Conservation (phyloP, 2,113 vertebrate genomes). For the Nothobranchius kuhntae region DNA sequence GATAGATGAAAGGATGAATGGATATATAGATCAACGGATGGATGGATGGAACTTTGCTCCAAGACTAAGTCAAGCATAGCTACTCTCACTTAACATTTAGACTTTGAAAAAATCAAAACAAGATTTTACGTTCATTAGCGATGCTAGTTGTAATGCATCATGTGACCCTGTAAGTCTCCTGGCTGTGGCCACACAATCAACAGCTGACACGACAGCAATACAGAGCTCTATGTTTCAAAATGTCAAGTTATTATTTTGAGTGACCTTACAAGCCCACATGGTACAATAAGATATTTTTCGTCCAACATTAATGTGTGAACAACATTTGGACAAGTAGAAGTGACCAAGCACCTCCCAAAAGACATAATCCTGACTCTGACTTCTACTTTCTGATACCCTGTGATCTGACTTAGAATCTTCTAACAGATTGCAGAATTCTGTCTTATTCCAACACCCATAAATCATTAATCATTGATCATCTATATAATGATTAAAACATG, state of each 20-base stretch:
- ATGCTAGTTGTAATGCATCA: conserved; percentile 13
- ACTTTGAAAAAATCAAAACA: conserved; percentile 3
- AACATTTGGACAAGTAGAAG: neutral
- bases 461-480: conserved; percentile 5
- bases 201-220: neutral
- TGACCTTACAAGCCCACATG: conserved; percentile 1
- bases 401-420: conserved; percentile 5
- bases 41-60: too few relatives aligned
- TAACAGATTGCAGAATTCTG: neutral
- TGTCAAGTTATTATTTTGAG: conserved; percentile 1
- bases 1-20: too few relatives aligned
- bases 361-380: neutral
- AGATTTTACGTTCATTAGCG: conserved; percentile 8
- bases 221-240: conserved; percentile 8
- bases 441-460: conserved; percentile 19
- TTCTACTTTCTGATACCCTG: conserved; percentile 2
- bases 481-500: conserved; percentile 45
- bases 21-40: too few relatives aligned
- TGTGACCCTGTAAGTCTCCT: conserved; percentile 23
- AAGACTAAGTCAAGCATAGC: neutral
- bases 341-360: neutral
- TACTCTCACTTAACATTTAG: conserved; percentile 1
- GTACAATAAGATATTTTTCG: neutral
- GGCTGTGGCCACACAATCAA: conserved; percentile 5
- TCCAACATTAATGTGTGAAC: neutral